Conservation (phyloP, 2,113 vertebrate species). For the Hemiprocne comata region DNA sequence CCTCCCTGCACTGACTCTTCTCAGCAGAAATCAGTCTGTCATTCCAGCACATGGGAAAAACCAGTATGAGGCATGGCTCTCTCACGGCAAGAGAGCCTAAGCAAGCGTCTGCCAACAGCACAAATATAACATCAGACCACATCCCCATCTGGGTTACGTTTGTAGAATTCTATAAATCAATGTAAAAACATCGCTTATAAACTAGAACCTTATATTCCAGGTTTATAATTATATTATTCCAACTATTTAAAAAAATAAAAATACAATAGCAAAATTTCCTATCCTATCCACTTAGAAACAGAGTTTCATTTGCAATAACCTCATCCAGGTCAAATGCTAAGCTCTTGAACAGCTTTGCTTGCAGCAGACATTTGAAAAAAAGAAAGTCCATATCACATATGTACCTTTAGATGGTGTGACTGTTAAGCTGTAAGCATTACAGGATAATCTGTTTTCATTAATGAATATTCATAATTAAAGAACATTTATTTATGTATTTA, state of each 20-base stretch:
- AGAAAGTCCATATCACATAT: background rate
- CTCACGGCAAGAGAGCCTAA: accelerated
- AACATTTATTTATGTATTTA: background rate
- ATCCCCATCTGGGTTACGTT: background rate
- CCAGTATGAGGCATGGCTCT: background rate
- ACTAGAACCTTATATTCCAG: background rate
- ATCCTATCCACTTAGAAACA: background rate
- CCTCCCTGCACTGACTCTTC: background rate
- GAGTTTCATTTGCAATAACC: background rate
- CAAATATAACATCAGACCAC: background rate
- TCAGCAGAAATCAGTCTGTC: background rate
- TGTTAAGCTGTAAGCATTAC: background rate
- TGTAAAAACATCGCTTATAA: background rate
- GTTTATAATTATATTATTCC: background rate
- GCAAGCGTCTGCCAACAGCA: accelerated
- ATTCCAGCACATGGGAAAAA: background rate
- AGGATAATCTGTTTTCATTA: background rate
- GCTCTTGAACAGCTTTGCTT: background rate
- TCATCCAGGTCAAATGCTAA: background rate
- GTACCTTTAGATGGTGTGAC: background rate
- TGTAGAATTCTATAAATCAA: background rate
- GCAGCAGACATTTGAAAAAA: background rate
- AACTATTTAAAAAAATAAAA: background rate
- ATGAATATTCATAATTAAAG: background rate
- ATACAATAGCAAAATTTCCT: background rate